Conservation (phyloP, 2,113 vertebrate genomes). For the Labrus mixtus region DNA sequence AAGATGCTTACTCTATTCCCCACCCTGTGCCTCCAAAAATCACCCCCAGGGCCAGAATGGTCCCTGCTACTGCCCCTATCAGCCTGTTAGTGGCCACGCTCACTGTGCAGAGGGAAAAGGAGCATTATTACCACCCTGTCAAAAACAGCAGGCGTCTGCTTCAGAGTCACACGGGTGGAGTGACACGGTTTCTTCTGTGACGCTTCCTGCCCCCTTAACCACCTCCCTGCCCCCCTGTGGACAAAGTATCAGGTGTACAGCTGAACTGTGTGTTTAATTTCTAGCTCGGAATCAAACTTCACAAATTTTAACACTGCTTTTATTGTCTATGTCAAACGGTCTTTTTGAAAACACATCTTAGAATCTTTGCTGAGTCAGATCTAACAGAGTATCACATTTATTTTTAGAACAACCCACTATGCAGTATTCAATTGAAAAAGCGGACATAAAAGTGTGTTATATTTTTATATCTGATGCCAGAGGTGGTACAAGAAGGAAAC, state of each 20-base stretch:
- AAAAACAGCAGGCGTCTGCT: constrained; percentile 77
- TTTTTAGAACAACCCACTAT: constrained; percentile 14
- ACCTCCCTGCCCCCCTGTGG: constrained; percentile 24
- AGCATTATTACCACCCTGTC: constrained; percentile 83
- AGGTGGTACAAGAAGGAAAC: constrained; percentile 78
- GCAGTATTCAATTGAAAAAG: background rate
- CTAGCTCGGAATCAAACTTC: constrained; percentile 36
- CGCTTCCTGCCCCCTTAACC: constrained; percentile 34
- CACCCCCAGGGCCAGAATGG: constrained; percentile 99
- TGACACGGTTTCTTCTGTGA: constrained; percentile 49
- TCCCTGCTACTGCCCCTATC: constrained; percentile 99
- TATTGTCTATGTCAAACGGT: constrained; percentile 23
- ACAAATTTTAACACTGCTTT: constrained; percentile 43
- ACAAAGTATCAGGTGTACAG: constrained; percentile 40
- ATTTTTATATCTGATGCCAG: constrained; percentile 16
- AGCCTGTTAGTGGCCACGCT: constrained; percentile 99
- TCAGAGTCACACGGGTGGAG: constrained; percentile 67
- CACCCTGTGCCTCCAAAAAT: constrained; percentile 99
- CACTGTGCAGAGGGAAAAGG: constrained; percentile 99
- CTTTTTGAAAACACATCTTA: constrained; percentile 20
- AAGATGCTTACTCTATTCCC: constrained; percentile 99
- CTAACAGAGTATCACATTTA: constrained; percentile 22
- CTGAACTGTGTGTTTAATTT: constrained; percentile 39
- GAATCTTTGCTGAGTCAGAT: constrained; percentile 39
- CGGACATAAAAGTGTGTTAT: constrained; percentile 22